Percentiles rank a stretch among this genome's conserved stretches.
Evolutionary conservation across 2,113 vertebrate genomes (phyloP).

Genomic region (Procavia capensis): DNA sequence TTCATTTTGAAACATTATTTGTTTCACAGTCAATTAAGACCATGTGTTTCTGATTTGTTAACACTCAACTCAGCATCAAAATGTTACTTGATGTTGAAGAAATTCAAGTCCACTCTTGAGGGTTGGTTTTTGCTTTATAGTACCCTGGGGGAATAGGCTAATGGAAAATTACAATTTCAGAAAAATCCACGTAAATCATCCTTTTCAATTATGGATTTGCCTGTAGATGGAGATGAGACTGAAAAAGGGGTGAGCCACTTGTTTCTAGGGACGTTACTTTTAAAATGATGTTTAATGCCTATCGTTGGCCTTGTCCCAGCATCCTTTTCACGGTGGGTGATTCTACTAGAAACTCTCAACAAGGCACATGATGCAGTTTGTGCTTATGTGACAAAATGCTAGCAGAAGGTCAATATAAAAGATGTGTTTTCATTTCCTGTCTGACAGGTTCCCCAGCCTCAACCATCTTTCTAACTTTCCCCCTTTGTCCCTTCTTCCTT

Average conservation of each 20-base stretch:
- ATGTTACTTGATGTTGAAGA: constrained; percentile 75
- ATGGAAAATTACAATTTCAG: constrained; percentile 58
- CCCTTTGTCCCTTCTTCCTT: background rate
- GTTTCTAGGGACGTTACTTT: constrained; percentile 30
- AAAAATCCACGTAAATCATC: constrained; percentile 46
- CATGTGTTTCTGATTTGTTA: constrained; percentile 80
- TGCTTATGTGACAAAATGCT: constrained; percentile 50
- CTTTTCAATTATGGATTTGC: constrained; percentile 17
- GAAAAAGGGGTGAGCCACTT: background rate
- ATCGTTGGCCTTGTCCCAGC: background rate
- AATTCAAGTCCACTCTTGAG: constrained; percentile 47
- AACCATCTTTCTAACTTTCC: constrained; percentile 36
- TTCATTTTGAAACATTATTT: constrained; percentile 72
- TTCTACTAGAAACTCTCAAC: background rate
- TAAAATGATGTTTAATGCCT: constrained; percentile 16
- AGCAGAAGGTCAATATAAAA: constrained; percentile 71
- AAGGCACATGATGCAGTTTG: background rate
- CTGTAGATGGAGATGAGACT: background rate
- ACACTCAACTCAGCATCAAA: constrained; percentile 67
- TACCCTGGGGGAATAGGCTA: constrained; percentile 50
- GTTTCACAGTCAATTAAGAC: constrained; percentile 78
- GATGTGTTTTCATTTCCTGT: constrained; percentile 66
- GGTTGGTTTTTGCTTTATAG: background rate
- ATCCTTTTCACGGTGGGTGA: background rate
- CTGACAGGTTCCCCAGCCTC: constrained; percentile 14